Base-by-base conservation (phyloP, 1,140 invertebrate species). In the Drosophila pseudoobscura region DNA sequence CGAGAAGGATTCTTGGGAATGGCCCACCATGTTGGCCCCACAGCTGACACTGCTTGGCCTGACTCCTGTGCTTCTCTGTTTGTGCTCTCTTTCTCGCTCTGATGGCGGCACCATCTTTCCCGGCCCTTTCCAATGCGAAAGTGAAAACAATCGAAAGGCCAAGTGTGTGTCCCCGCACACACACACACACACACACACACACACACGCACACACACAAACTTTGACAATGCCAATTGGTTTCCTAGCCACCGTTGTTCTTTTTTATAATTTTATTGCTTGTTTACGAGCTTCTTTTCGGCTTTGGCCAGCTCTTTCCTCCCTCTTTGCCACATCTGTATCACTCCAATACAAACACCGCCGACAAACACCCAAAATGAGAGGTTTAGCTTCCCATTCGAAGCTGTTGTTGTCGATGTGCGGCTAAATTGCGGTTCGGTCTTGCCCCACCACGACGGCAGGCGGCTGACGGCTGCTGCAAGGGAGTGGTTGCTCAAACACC, bases 231-330 rank as follows among this genome's bases (percentile, higher is more conserved):
- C 66, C 83, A 87, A 88, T 88, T 85, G 78, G 83, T 78, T 71
- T 78, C 63, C 69, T 72, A 50, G 70, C 26, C 78, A 70, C 63
- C 75, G 68, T 88, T 87, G 83, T 87, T 83, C 83, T 74, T 87
- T 88, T 82, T 83, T 76, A 88, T 78, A 78, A 78, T 87, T 87
- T 88, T 88, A 87, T 87, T 87, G 83, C 83, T 88, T 87, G 83
- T 87, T 87, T 88, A 87, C 83, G 83, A 88, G 83, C 83, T 88
- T 66, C 78, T 87, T 76, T 82, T 82, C 74, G 70, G 63, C 59
- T 75, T 20, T 20, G 20, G 1, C 20, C 20, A 20, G 20, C 20
- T 20, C 20, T 20, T 20, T 20, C 20, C 20, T 20, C 20, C 20
- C 20, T 20, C 20, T 20, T 20, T 20, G 1, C 20, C 20, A 20